These are phyloP conservation scores for Achlya flavicornis DNA, from an alignment of 2,888 invertebrate species.

Conservation along the genomic window DNA sequence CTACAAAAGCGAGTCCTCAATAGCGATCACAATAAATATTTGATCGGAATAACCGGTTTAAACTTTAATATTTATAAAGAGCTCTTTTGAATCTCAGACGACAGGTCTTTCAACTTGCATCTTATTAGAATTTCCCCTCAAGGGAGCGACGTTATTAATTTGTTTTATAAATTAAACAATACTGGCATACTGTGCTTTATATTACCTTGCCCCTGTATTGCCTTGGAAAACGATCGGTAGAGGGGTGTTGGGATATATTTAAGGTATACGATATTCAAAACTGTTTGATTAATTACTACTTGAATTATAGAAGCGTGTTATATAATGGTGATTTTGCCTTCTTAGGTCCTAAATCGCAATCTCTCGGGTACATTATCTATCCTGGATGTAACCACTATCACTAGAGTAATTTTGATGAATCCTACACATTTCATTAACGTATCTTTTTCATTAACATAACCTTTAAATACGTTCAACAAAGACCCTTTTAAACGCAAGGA, in stretches of 20 bases:
- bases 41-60: not conserved
- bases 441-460: not conserved
- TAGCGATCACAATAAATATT: conserved; percentile 5
- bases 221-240: no score
- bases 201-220: no score
- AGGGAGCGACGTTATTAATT: not conserved
- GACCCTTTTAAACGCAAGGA: not conserved
- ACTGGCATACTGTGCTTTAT: not conserved
- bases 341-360: no score
- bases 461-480: not conserved
- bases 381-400: no score
- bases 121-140: not conserved
- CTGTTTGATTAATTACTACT: no score
- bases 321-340: no score
- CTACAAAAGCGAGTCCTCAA: not conserved
- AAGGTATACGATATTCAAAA: no score
- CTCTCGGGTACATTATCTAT: no score
- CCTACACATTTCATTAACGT: no score
- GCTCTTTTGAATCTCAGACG: not conserved
- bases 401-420: no score
- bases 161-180: not conserved
- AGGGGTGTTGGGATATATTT: no score
- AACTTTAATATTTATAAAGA: not conserved
- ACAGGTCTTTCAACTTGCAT: not conserved
- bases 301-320: no score